phyloP scores from a whole-genome alignment of 2,113 vertebrate species.

The Brachionichthys hirsutus region DNA sequence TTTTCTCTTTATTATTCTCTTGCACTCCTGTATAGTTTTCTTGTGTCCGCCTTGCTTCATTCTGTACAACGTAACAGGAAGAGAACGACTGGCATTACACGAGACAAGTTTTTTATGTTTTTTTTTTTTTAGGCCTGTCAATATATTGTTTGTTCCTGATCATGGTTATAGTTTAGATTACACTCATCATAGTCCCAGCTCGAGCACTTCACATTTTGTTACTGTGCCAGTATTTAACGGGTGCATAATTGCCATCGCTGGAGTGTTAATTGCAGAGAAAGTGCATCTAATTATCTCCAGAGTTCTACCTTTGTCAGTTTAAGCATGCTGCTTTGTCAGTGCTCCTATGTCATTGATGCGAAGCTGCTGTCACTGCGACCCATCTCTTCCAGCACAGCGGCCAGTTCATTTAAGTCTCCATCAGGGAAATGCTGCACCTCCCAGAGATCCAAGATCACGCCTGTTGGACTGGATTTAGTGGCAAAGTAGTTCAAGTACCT shows the following conservation, averaged over 20 bases:
- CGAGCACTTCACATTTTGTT: slow-evolving; percentile 3
- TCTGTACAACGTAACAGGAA: slow-evolving; percentile 50
- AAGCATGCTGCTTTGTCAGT: slow-evolving; percentile 74
- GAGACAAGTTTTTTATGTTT: slow-evolving; percentile 24
- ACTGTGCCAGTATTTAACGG: not conserved
- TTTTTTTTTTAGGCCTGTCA: slow-evolving; percentile 36
- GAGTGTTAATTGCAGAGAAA: slow-evolving; percentile 32
- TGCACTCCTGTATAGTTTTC: slow-evolving; percentile 19
- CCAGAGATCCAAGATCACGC: slow-evolving; percentile 95
- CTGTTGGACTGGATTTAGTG: slow-evolving; percentile 92
- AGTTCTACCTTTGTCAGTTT: slow-evolving; percentile 43
- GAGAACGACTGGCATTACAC: slow-evolving; percentile 42
- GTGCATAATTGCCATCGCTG: slow-evolving; percentile 11
- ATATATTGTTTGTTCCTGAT: slow-evolving; percentile 52
- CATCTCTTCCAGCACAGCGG: slow-evolving; percentile 94
- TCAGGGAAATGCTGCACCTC: slow-evolving; percentile 96
- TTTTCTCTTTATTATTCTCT: slow-evolving; percentile 33
- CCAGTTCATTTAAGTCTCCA: slow-evolving; percentile 90
- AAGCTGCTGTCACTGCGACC: slow-evolving; percentile 86
- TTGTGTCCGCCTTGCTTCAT: slow-evolving; percentile 30
- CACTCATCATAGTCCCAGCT: slow-evolving; percentile 25
- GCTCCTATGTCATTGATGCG: slow-evolving; percentile 85
- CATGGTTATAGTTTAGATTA: slow-evolving; percentile 23
- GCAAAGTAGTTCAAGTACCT: slow-evolving; percentile 98
- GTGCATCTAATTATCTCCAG: slow-evolving; percentile 34